Base-by-base conservation (phyloP, 2,888 invertebrate species). In the Epirrhoe alternata region DNA sequence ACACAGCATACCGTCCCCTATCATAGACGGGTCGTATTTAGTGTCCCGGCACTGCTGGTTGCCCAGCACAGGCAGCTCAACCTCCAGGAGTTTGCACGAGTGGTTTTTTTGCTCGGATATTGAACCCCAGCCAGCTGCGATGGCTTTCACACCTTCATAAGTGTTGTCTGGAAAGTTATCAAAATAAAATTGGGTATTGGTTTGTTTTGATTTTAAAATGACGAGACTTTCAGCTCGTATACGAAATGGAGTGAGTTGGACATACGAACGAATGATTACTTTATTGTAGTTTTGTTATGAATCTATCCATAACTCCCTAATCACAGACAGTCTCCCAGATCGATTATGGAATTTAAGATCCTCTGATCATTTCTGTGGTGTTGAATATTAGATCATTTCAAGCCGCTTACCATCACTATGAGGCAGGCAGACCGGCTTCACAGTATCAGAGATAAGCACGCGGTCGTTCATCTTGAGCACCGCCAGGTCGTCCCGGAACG, bases 41-140 rank as follows among this genome's bases (percentile, higher is more conserved):
- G 97, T 97, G 31, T 89, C 94, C 72, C 94, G 94, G 82, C 97
- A 97, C 50, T 94, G 95, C 5, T 95, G 95, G 81, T 97, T 97
- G 75, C 94, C 95, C 12, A 95, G 75, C 12, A 95, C 87, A 0
- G 95, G 95, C 14, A 98, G 94, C 75, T 97, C 96, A 0, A 98
- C 98, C 81, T 97, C 96, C 80, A 96, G 95, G 24, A 98, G 92
- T 56, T 95, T 89, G 76, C 97, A 97, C 0, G 97, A 96, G 12
- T 97, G 96, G 76, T 96, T 96, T 31, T 97, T 97, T 74, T 96
- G 96, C 88, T 98, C 98, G 69, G 96, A 95, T 5, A 96, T 86
- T 0, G 97, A 97, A 0, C 98, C 98, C 98, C 98, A 98, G 12
- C 98, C 98, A 1, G 97, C 95, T 4, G 97, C 97, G 65, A 96